Conservation (phyloP, 2,797 vertebrate genomes). For the Lateolabrax maculatus region DNA sequence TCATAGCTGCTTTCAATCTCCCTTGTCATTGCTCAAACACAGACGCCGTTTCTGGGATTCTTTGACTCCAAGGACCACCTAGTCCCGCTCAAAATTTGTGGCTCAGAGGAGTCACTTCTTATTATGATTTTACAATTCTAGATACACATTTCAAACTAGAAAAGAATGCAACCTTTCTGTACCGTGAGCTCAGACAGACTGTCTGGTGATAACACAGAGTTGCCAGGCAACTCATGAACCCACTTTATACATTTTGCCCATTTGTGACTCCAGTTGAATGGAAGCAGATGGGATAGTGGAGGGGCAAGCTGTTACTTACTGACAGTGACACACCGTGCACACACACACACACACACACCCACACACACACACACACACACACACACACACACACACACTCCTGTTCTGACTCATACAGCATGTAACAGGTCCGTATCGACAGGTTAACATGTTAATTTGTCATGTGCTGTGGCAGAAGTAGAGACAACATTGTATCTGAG, state of each 20-base stretch:
- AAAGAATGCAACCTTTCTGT: constrained; percentile 10
- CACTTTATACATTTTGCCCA: constrained; percentile 42
- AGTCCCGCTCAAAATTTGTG: constrained; percentile 45
- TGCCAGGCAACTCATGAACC: constrained; percentile 55
- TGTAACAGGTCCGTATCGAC: constrained; percentile 30
- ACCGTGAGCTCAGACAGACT: constrained; percentile 30
- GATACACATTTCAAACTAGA: constrained; percentile 19
- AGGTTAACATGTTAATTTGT: constrained; percentile 30
- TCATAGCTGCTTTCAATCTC: constrained; percentile 68
- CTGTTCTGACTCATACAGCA: background rate
- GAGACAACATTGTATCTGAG: constrained; percentile 11
- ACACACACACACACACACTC: constrained; percentile 8
- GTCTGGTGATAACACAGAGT: constrained; percentile 44
- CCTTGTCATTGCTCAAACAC: constrained; percentile 46
- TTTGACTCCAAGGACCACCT: constrained; percentile 66
- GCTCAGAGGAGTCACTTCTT: constrained; percentile 34
- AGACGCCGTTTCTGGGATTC: constrained; percentile 55
- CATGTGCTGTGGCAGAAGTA: constrained; percentile 8
- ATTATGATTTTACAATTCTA: constrained; percentile 33
- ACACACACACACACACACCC: constrained; percentile 12
- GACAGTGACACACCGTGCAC: constrained; percentile 25
- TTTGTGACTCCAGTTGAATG: constrained; percentile 60
- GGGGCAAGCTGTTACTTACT: constrained; percentile 43
- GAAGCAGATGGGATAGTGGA: constrained; percentile 60
- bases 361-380: constrained; percentile 8